Evolutionary conservation across 2,797 vertebrate species (phyloP), one percentile per base, ranked within the genome.

Genomic region (Enteromius fasciolatus): DNA sequence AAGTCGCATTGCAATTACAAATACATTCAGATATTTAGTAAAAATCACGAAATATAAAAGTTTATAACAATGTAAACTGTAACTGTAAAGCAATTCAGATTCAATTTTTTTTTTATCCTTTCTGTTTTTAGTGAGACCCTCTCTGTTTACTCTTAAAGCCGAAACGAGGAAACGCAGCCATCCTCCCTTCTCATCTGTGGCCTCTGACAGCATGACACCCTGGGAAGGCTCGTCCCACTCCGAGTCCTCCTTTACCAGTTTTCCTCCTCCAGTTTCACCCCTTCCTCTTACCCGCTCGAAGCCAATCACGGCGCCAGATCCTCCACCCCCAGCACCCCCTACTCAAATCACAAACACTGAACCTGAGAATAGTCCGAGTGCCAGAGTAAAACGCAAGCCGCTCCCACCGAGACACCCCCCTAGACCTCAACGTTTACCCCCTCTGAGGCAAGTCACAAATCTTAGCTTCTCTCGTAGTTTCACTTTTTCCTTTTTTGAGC

Each of bases 401-500:
- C 23, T 89, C 39, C 87, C 87, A 20, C 87, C 86, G 44, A 81
- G 72, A 4, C 88, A 82, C 23, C 66, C 87, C 39, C 78, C 92
- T 8, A 92, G 87, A 9, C 89, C 87, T 10, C 73, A 90, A 3
- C 92, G 89, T 25, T 90, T 96, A 41, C 95, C 94, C 0, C 93
- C 94, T 0, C 88, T 95, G 72, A 93, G 84, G 73, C 92, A 92
- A n/a, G 78, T 96, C 86, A 92, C 94, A 33, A 93, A 93, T 84
- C 93, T 96, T 68, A 94, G 92, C 87, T 95, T 96, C 90, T 95
- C 95, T 15, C 89, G 95, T 28, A 96, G 92, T 87, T 96, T 96
- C 90, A 96, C 94, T 0, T 96, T 96, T 87, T 96, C 95, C 0
- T 96, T 96, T 91, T 96, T 96, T 17, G 94, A 96, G 89, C 92